Base-by-base conservation (phyloP, 1,140 invertebrate species). In the Drosophila melanica region DNA sequence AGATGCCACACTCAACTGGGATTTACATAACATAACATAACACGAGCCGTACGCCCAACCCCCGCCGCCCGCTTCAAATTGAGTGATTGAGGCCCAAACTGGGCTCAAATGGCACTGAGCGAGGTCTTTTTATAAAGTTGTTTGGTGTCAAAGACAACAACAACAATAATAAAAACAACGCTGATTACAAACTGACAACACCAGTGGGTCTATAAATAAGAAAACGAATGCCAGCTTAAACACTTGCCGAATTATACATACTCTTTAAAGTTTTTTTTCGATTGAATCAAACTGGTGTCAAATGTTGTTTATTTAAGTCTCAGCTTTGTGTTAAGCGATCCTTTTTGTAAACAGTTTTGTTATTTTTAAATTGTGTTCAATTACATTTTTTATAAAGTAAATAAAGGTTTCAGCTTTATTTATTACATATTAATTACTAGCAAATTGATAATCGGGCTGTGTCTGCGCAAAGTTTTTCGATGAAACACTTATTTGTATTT, bases 91-190 rank as follows among this genome's bases (percentile, higher is more conserved):
- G 53, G 4, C 18, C 37, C 11, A 68, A 48, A 64, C 35, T 39
- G 51, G 44, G 30, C 68, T 54, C 35, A 54, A 55, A 60, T 47
- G 53, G 51, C 71, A 58, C 35, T 50, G 59, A 62, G 41, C 51
- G 75, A 74, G 59, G 65, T 68, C 37, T 73, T n/a, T 54, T 48
- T 69, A 74, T 77, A 45, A 47, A 74, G 71, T 74, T 77, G 75
- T 74, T 77, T 68, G 58, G 71, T 74, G 75, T 77, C 70, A 74
- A 48, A 53, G 37, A 68, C 63, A 72, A 66, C 68, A 50, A 62
- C 23, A 50, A n/a, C 37, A 55, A 66, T 35, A 66, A 50, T 58
- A 54, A 35, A 35, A 54, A 65, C 42, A 60, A 41, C 58, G 70
- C 37, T 41, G 60, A 71, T 54, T 54, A 54, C 47, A 16, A 48